Evolutionary conservation across 2,113 vertebrate genomes (phyloP).

Genomic region (Nothobranchius furzeri): DNA sequence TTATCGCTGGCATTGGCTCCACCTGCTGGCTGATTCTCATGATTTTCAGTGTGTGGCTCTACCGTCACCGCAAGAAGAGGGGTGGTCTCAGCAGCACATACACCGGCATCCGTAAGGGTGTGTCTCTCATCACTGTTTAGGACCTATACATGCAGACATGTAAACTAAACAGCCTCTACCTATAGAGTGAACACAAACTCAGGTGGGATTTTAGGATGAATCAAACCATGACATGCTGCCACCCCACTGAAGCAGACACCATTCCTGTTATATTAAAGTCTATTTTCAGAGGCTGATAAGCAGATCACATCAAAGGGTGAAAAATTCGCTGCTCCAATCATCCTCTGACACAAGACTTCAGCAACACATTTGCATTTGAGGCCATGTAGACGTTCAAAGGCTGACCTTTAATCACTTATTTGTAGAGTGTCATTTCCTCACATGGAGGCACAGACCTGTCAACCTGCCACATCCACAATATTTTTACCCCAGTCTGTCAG

Average conservation of each 20-base stretch:
- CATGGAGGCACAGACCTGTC: slow-evolving; percentile 47
- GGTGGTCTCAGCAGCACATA: slow-evolving; percentile 90
- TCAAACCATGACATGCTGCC: slow-evolving; percentile 24
- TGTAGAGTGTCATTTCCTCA: slow-evolving; percentile 53
- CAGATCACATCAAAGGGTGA: slow-evolving; percentile 48
- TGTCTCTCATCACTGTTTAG: slow-evolving; percentile 18
- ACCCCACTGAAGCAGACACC: slow-evolving; percentile 19
- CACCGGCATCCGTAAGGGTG: slow-evolving; percentile 92
- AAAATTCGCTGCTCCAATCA: slow-evolving; percentile 54
- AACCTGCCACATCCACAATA: slow-evolving; percentile 48
- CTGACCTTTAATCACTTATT: slow-evolving; percentile 72
- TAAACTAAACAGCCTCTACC: not conserved
- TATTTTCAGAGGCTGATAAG: slow-evolving; percentile 42
- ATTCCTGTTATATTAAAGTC: slow-evolving; percentile 35
- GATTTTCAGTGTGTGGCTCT: slow-evolving; percentile 96
- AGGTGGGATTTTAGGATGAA: slow-evolving; percentile 6
- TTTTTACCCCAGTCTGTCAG: slow-evolving; percentile 8
- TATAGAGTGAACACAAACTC: slow-evolving; percentile 4
- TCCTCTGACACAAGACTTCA: slow-evolving; percentile 55
- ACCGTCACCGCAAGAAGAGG: slow-evolving; percentile 92
- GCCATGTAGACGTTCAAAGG: slow-evolving; percentile 63
- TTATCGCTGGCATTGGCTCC: slow-evolving; percentile 93
- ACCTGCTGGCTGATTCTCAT: slow-evolving; percentile 94
- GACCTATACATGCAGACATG: not conserved
- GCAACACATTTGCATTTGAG: slow-evolving; percentile 60